Base-by-base conservation (phyloP, 1,140 invertebrate genomes). In the Wasmannia auropunctata region DNA sequence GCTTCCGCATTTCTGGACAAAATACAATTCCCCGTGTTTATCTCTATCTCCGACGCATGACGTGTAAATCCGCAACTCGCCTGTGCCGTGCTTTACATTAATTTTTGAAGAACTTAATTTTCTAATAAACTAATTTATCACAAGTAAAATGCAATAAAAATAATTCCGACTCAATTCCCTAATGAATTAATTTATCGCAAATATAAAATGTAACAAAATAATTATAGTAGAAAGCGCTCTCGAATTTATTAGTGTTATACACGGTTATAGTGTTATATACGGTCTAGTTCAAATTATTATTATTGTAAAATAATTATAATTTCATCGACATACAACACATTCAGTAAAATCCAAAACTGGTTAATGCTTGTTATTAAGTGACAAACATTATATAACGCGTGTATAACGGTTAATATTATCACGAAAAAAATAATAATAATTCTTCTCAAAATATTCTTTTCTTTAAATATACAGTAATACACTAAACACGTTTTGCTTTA, bases 1-100 rank as follows among this genome's bases (percentile, higher is more conserved):
- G 76, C 62, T 80, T 67, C 46, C 62, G 76, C 62, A 80, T 80
- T 40, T 80, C 63, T 56, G 22, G 19, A 19, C 25, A 83, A 74
- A 40, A 34, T 43, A 67, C 51, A 43, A 70, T 81, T n/a, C 65
- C 25, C 37, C 51, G 7, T 40, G 70, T 60, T 81, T 58, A 72
- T 83, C 37, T 56, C 37, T 14, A 43, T 34, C 67, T 25, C 14
- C 51, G 22, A 65, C 14, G 51, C 25, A 31, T 43, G 51, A 58
- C 49, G 28, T 67, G n/a, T 79, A 37, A 72, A 72, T 83, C 54
- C 25, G 37, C 65, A 10, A 31, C 19, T 31, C 25, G 19, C 16
- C 14, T 10, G 3, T 6, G 60, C 2, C 25, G 11, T n/a, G n/a
- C 3, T 72, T 31, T 56, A 58, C 22, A 37, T 43, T 72, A 14